Percentiles rank a stretch among this genome's conserved stretches.
These are phyloP conservation scores for Gymnoscelis rufifasciata DNA, from an alignment of 2,888 invertebrate genomes.

Conservation along the genomic window DNA sequence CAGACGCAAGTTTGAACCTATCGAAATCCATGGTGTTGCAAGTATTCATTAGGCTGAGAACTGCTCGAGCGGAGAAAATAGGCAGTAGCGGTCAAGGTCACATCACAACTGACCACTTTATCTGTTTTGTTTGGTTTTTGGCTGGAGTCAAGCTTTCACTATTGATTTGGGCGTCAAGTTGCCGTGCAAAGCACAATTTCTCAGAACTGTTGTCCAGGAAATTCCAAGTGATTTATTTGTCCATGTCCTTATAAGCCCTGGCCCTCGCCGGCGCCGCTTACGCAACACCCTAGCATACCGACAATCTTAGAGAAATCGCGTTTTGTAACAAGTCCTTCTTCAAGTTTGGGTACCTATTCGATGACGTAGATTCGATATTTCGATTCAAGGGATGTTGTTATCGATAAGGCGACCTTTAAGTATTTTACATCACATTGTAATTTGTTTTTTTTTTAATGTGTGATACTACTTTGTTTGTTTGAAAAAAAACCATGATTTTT, in stretches of 20 bases:
- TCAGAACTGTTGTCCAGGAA: background rate
- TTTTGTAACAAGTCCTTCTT: slow-evolving; percentile 15
- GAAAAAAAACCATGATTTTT: too few species aligned
- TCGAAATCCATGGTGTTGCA: background rate
- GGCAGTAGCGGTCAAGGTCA: slow-evolving; percentile 4
- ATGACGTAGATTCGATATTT: background rate
- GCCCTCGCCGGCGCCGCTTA: too few species aligned
- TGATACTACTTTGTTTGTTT: too few species aligned
- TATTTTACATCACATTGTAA: too few species aligned
- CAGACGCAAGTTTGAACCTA: background rate
- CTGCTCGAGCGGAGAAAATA: background rate
- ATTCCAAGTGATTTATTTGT: slow-evolving; percentile 1
- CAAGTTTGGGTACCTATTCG: slow-evolving; percentile 4
- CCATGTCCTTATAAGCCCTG: slow-evolving; percentile 5
- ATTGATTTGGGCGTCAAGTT: too few species aligned
- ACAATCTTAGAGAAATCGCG: slow-evolving; percentile 18
- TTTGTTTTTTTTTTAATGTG: too few species aligned
- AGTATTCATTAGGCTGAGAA: background rate
- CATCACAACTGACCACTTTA: background rate
- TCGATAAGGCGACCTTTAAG: too few species aligned
- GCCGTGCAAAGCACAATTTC: too few species aligned
- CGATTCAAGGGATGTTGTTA: too few species aligned
- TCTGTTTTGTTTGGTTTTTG: background rate
- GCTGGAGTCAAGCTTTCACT: background rate
- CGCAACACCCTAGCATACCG: slow-evolving; percentile 6